Evolutionary conservation across 2,888 invertebrate genomes (phyloP).

Genomic region (Sphaerophoria rueppellii): DNA sequence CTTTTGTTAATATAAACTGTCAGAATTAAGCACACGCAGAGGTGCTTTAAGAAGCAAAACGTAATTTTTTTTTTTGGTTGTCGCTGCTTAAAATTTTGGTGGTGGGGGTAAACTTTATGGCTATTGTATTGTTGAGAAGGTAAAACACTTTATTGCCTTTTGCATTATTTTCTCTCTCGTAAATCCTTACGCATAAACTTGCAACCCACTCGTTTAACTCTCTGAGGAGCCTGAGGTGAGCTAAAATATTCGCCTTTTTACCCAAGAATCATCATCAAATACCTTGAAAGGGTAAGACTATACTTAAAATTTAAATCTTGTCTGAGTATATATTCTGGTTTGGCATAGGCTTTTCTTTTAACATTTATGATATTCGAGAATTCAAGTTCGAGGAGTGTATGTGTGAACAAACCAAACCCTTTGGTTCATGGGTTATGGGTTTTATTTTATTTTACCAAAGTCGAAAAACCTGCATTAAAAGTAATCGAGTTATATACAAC

Average conservation of each 20-base stretch:
- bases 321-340: slow-evolving; percentile 21
- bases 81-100: background rate
- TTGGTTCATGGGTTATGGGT: slow-evolving; percentile 1
- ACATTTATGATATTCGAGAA: slow-evolving; percentile 17
- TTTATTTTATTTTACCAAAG: background rate
- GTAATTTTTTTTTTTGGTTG: slow-evolving; percentile 11
- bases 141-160: slow-evolving; percentile 23
- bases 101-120: slow-evolving; percentile 20
- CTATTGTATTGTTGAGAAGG: slow-evolving; percentile 28
- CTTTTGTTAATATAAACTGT: slow-evolving; percentile 2
- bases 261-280: background rate
- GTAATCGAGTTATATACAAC: slow-evolving; percentile 4
- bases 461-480: slow-evolving; percentile 27
- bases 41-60: background rate
- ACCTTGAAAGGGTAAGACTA: background rate
- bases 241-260: background rate
- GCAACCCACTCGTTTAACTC: background rate
- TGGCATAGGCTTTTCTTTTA: background rate
- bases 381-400: background rate
- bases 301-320: slow-evolving; percentile 40
- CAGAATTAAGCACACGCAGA: background rate
- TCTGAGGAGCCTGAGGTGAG: background rate
- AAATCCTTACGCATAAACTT: slow-evolving; percentile 8
- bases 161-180: slow-evolving; percentile 10
- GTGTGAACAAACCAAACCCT: slow-evolving; percentile 8